phyloP scores from a whole-genome alignment of 2,113 vertebrate species.

The Nesogale talazaci region DNA sequence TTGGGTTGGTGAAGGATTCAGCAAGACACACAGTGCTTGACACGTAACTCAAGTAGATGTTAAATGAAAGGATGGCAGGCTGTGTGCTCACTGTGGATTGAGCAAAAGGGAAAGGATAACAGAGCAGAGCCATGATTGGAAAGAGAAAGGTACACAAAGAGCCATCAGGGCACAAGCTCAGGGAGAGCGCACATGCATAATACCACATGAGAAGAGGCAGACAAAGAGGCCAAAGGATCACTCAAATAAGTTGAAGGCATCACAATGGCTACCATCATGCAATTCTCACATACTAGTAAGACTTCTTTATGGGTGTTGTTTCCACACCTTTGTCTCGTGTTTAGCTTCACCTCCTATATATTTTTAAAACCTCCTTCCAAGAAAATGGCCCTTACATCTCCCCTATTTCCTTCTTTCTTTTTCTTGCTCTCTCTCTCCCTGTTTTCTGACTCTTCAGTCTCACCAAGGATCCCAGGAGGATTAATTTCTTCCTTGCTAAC shows the following conservation, averaged over 20 bases:
- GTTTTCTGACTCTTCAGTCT: not conserved
- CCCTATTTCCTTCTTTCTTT: not conserved
- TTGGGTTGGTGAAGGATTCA: not conserved
- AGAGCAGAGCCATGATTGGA: not conserved
- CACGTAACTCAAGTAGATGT: not conserved
- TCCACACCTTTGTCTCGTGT: not conserved
- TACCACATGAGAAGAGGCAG: not conserved
- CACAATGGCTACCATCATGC: not conserved
- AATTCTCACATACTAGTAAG: not conserved
- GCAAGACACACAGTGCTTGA: constrained; percentile 1
- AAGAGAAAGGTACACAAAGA: not conserved
- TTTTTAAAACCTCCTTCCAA: not conserved
- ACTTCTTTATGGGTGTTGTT: not conserved
- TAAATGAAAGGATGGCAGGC: not conserved
- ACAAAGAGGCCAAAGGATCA: constrained; percentile 20
- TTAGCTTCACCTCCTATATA: too few relatives aligned
- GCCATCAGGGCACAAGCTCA: not conserved
- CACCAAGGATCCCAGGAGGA: not conserved
- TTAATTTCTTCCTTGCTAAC: not conserved
- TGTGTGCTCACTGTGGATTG: not conserved
- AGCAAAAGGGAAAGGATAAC: not conserved
- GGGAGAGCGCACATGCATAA: constrained; percentile 32
- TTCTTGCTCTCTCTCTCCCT: not conserved
- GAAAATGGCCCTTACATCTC: not conserved
- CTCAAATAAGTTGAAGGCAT: not conserved